Evolutionary conservation across 2,797 vertebrate species (phyloP).

Genomic region (Falco columbarius): DNA sequence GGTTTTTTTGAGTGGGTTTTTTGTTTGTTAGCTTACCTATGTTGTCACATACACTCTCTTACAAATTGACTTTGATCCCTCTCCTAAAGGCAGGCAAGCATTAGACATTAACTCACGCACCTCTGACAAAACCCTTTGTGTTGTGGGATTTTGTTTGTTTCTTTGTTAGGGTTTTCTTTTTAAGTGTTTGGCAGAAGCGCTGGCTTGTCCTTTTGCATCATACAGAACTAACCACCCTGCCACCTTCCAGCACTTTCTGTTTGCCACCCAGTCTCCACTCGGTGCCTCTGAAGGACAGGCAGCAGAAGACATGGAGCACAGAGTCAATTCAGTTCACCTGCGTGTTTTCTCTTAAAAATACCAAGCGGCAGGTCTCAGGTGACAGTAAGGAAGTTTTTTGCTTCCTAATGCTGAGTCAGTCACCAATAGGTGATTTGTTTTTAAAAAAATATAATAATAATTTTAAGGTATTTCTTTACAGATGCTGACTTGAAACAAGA

Average conservation of each 20-base stretch:
- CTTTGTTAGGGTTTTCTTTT: background rate
- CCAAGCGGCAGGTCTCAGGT: background rate
- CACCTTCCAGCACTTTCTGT: background rate
- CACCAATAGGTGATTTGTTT: no score
- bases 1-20: background rate
- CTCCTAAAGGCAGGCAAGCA: background rate
- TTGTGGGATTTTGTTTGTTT: no score
- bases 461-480: background rate
- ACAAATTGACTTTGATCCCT: background rate
- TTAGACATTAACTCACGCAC: background rate
- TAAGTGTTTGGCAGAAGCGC: background rate
- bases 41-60: accelerated
- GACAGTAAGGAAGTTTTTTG: background rate
- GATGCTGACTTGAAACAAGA: background rate
- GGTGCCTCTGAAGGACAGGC: background rate
- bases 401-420: background rate
- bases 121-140: background rate
- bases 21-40: background rate
- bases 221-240: background rate
- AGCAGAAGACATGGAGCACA: background rate
- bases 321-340: background rate
- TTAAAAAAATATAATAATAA: no score
- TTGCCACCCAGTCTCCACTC: background rate
- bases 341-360: background rate
- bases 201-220: background rate